Evolutionary conservation across 2,888 invertebrate genomes (phyloP).

Genomic region (Nudaria mundana): DNA sequence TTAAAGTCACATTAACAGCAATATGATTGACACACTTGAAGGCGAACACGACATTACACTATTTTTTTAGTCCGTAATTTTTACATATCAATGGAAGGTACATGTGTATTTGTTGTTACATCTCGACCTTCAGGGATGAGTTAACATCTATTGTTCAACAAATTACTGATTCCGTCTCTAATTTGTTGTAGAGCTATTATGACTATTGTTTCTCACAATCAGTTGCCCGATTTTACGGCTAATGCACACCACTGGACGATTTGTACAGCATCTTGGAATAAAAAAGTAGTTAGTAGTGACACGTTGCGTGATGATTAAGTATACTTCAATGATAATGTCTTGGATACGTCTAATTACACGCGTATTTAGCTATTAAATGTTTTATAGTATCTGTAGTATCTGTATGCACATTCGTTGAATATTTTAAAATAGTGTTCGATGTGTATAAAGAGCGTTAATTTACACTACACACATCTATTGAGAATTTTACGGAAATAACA

Average conservation of each 20-base stretch:
- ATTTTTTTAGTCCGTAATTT: conserved; percentile 38
- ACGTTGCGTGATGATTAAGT: conserved; percentile 28
- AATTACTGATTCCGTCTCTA: conserved; percentile 71
- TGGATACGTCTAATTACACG: conserved; percentile 10
- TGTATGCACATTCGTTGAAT: no score
- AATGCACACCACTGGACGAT: conserved; percentile 47
- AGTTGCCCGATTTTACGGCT: conserved; percentile 65
- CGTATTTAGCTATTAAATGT: conserved; percentile 5
- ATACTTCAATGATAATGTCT: conserved; percentile 14
- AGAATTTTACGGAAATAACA: no score
- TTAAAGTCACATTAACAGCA: no score
- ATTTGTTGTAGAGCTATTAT: conserved; percentile 68
- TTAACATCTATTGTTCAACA: conserved; percentile 71
- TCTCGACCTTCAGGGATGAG: conserved; percentile 67
- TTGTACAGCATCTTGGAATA: conserved; percentile 17
- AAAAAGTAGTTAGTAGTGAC: conserved; percentile 25
- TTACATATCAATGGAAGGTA: conserved; percentile 36
- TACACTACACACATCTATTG: no score
- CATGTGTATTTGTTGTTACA: conserved; percentile 52
- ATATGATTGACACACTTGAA: no score
- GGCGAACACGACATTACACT: no score
- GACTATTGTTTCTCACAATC: conserved; percentile 63
- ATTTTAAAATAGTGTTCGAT: no score
- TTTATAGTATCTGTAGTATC: no score
- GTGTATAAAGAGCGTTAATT: no score